A percentile compares a stretch with the other conserved stretches of the same genome.
Evolutionary conservation across 1,140 invertebrate species (phyloP).

Genomic region (Theocolax elegans): DNA sequence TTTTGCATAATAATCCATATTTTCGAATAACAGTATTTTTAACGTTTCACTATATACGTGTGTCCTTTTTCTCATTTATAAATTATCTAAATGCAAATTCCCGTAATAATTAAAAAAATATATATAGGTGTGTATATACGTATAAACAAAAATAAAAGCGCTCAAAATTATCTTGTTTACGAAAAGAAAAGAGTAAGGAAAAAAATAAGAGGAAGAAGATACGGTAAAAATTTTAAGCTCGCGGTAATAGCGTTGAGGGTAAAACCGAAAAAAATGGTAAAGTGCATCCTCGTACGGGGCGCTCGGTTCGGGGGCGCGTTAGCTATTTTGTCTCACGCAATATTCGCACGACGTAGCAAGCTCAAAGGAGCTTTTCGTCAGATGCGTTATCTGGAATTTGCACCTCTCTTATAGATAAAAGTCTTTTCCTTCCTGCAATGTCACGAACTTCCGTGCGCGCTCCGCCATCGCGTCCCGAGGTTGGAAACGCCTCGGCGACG

Average conservation of each 20-base stretch:
- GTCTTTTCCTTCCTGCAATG: conserved; percentile 21
- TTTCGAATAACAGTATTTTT: too few species aligned
- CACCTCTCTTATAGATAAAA: conserved; percentile 31
- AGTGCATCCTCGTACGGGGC: not conserved
- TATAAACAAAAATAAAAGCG: too few species aligned
- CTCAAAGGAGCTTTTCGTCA: conserved; percentile 6
- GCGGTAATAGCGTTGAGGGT: not conserved
- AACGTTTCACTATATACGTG: too few species aligned
- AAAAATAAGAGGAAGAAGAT: not conserved
- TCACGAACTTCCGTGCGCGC: conserved; percentile 11
- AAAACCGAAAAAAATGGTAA: not conserved
- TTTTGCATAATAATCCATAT: too few species aligned
- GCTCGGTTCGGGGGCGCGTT: too few species aligned
- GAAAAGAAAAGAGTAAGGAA: not conserved
- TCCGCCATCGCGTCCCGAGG: not conserved
- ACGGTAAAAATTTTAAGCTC: not conserved
- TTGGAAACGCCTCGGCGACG: conserved; percentile 9
- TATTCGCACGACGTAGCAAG: not conserved
- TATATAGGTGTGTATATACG: too few species aligned
- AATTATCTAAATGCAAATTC: too few species aligned
- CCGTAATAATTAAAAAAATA: too few species aligned
- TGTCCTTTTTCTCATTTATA: too few species aligned
- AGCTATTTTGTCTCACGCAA: conserved; percentile 15
- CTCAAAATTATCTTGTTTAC: too few species aligned
- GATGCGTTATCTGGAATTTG: conserved; percentile 29